Evolutionary conservation across 2,113 vertebrate genomes (phyloP).

Genomic region (Macroglossus sobrinus): DNA sequence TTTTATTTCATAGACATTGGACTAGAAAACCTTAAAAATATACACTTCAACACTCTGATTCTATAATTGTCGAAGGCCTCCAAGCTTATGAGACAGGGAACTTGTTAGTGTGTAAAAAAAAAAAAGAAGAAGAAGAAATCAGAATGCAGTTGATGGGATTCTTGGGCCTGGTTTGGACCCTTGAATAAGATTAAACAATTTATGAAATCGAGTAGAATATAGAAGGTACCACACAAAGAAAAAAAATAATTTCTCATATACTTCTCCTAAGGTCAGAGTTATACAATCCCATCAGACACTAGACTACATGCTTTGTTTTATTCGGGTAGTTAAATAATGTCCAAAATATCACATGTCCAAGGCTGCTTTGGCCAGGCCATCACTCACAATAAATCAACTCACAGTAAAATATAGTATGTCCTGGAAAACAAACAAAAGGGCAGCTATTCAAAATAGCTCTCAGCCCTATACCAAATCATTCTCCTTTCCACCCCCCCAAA

Average conservation of each 20-base stretch:
- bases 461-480: neutral
- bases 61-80: neutral
- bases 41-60: neutral
- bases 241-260: neutral
- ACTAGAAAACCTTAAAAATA: neutral
- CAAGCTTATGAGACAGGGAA: neutral
- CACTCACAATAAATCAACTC: neutral
- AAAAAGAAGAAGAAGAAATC: neutral
- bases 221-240: neutral
- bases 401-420: neutral
- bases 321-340: neutral
- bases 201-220: neutral
- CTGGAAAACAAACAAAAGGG: slow-evolving; percentile 33
- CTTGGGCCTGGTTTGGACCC: neutral
- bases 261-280: neutral
- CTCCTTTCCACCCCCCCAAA: neutral
- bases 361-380: slow-evolving; percentile 8
- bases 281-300: neutral
- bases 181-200: neutral
- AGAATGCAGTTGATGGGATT: neutral
- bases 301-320: neutral
- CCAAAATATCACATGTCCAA: neutral
- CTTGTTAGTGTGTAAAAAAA: neutral
- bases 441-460: slow-evolving; percentile 37
- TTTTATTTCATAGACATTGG: neutral